Evolutionary conservation across 2,113 vertebrate genomes (phyloP).

Genomic region (Turdus rufiventris): DNA sequence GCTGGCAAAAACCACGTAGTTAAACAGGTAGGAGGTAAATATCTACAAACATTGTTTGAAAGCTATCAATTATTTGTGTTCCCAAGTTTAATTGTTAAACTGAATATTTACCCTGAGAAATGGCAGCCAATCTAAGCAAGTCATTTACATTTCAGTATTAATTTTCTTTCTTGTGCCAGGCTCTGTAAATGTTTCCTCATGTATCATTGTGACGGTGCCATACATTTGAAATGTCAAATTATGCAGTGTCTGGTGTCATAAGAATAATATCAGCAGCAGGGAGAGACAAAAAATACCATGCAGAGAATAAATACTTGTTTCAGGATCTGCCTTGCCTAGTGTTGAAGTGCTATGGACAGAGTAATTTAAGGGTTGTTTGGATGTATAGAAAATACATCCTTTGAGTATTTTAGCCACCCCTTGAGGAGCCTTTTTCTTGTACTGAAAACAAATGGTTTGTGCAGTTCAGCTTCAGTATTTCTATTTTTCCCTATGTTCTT

Average conservation of each 20-base stretch:
- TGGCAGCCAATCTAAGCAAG: neutral
- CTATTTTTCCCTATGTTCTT: neutral
- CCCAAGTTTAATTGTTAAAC: neutral
- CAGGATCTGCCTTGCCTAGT: neutral
- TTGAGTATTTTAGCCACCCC: neutral
- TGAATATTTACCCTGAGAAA: slow-evolving; percentile 4
- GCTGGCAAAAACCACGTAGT: neutral
- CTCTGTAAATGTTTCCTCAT: slow-evolving; percentile 37
- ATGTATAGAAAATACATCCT: neutral
- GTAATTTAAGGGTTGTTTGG: neutral
- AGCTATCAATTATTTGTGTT: slow-evolving; percentile 1
- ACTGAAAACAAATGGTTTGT: neutral
- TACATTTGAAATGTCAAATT: slow-evolving; percentile 45
- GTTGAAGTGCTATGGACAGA: neutral
- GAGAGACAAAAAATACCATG: neutral
- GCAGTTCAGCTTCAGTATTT: neutral
- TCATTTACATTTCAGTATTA: slow-evolving; percentile 16
- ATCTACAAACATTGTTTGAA: neutral
- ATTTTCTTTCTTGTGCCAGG: neutral
- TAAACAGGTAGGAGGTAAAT: neutral
- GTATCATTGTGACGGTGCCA: slow-evolving; percentile 21
- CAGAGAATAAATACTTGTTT: neutral
- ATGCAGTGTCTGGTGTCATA: slow-evolving; percentile 17
- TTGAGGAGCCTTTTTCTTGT: neutral
- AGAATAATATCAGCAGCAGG: neutral